Percentiles rank a stretch among this genome's conserved stretches.
Evolutionary conservation across 2,797 vertebrate species (phyloP).

Genomic region (Sorex maritimensis): DNA sequence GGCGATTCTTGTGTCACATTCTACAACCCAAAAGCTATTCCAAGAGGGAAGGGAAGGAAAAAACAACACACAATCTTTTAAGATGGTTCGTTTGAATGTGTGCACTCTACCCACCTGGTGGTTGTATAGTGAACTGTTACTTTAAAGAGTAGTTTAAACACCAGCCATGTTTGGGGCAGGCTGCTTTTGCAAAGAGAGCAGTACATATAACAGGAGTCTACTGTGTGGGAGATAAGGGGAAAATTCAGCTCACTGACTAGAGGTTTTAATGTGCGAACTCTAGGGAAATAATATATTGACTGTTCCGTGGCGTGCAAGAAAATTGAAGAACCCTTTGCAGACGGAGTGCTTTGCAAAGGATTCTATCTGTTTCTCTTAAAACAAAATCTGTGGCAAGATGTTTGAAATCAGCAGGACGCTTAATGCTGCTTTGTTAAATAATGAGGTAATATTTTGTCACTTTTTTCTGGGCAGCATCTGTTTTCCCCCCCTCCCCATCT

Average conservation of each 20-base stretch:
- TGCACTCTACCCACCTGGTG: slow-evolving; percentile 99
- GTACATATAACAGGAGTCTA: slow-evolving; percentile 98
- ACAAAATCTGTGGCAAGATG: slow-evolving; percentile 96
- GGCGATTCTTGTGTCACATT: slow-evolving; percentile 74
- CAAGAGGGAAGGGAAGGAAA: slow-evolving; percentile 30
- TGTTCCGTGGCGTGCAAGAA: slow-evolving; percentile 92
- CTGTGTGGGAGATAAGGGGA: slow-evolving; percentile 98
- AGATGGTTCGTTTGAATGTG: slow-evolving; percentile 93
- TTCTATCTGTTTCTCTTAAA: slow-evolving; percentile 93
- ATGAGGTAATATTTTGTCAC: slow-evolving; percentile 98
- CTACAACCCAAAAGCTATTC: slow-evolving; percentile 86
- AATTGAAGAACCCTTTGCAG: slow-evolving; percentile 96
- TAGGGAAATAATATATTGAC: slow-evolving; percentile 99
- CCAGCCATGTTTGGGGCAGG: slow-evolving; percentile 99
- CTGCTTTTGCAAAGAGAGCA: slow-evolving; percentile 98
- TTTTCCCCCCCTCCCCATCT: slow-evolving; percentile 72
- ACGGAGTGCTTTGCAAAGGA: slow-evolving; percentile 95
- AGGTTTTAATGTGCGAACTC: slow-evolving; percentile 99
- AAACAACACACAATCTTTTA: slow-evolving; percentile 80
- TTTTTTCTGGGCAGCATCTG: slow-evolving; percentile 92
- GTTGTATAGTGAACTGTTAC: slow-evolving; percentile 97
- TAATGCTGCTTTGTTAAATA: slow-evolving; percentile 99
- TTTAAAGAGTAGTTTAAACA: slow-evolving; percentile 99
- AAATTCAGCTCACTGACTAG: slow-evolving; percentile 97
- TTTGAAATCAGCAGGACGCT: slow-evolving; percentile 99